Evolutionary conservation across 2,797 vertebrate species (phyloP), one percentile per base, ranked within the genome.

Genomic region (Sebastes matsubarae): DNA sequence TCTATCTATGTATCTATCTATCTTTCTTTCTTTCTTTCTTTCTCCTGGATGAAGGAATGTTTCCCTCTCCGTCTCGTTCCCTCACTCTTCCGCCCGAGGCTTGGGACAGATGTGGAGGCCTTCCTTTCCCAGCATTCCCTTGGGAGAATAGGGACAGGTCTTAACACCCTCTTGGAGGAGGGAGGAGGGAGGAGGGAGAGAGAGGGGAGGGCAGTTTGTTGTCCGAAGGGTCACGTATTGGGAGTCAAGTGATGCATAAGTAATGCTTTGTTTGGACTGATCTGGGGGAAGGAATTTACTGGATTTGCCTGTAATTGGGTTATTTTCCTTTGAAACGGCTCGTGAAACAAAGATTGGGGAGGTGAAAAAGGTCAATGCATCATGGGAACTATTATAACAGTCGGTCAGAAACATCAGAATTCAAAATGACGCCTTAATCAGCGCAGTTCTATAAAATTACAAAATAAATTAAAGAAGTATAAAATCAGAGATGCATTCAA

Each of bases 111-210:
- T 95, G 96, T 88, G 78, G 58, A 92, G 92, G 92, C 86, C 91
- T 94, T 93, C 83, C 81, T 95, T 96, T 95, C 95, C 94, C 95
- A 95, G 92, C 93, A 95, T 94, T 95, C 95, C 95, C 88, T 13
- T 38, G 94, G 95, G 94, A 93, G 85, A 78, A 70, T 46, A 87
- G 85, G 86, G 92, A 93, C 92, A 92, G 91, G 87, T 94, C 92
- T 91, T 91, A 94, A 94, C 93, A 94, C 89, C 93, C 89, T 90
- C 71, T 75, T 66, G 87, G 80, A 77, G 81, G 59, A 25, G n/a
- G 82, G 65, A 73, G 82, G 80, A 25, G 81, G 83, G 52, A 1
- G 42, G 16, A 18, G 16, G 42, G 46, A 36, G 34, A 59, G 63
- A 65, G 68, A 5, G n/a, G 29, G 58, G 70, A 20, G 87, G 81